These are phyloP conservation scores for Vulpes lagopus DNA, from an alignment of 2,113 vertebrate genomes.

Conservation along the genomic window DNA sequence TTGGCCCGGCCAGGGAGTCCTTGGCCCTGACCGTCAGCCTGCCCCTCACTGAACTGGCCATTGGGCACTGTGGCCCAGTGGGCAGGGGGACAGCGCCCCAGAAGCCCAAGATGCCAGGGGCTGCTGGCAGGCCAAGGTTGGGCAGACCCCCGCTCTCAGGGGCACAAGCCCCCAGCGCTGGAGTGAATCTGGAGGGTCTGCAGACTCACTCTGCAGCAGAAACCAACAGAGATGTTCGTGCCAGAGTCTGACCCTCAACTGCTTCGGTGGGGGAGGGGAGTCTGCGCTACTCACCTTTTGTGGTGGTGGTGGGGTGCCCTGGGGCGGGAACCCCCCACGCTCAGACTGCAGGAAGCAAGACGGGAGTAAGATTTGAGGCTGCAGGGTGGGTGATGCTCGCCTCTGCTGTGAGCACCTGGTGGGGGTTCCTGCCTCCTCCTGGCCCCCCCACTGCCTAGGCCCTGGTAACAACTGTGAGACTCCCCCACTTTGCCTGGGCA, in stretches of 20 bases:
- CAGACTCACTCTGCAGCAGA: neutral
- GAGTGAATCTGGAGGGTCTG: no score
- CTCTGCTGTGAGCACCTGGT: neutral
- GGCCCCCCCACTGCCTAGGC: neutral
- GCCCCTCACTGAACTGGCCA: conserved; percentile 58
- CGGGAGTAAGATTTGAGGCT: neutral
- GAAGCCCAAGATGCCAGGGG: neutral
- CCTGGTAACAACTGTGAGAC: neutral
- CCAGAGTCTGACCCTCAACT: accelerated
- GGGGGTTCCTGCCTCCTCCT: no score
- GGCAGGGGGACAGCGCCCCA: neutral
- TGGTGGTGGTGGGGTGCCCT: no score
- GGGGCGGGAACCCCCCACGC: neutral
- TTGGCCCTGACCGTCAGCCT: neutral
- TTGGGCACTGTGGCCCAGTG: neutral
- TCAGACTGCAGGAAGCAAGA: neutral
- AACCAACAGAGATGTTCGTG: no score
- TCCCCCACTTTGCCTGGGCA: neutral
- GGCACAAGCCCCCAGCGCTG: accelerated
- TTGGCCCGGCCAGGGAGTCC: conserved; percentile 40
- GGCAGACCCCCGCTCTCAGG: neutral
- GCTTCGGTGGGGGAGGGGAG: accelerated
- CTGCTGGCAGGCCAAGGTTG: neutral
- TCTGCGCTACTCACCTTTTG: neutral
- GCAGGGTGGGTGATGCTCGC: no score